phyloP scores from a whole-genome alignment of 2,888 invertebrate species.

The Ceramica pisi region DNA sequence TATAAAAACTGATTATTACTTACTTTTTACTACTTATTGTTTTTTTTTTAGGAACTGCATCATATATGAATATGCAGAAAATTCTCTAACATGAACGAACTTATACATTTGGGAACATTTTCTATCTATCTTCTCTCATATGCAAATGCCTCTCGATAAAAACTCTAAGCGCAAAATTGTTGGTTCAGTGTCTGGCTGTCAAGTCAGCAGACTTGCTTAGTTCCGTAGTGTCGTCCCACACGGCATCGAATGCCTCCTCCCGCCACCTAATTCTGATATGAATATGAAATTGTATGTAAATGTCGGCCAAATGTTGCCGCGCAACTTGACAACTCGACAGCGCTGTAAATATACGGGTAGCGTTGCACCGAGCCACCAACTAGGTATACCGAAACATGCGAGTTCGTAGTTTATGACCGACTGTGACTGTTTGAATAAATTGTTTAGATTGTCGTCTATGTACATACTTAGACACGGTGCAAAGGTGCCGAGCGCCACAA shows the following conservation, averaged over 20 bases:
- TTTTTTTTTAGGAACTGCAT: neutral
- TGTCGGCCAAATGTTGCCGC: conserved; percentile 84
- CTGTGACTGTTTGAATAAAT: conserved; percentile 81
- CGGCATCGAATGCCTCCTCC: conserved; percentile 73
- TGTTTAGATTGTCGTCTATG: conserved; percentile 80
- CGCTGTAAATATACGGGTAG: conserved; percentile 84
- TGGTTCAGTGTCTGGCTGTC: conserved; percentile 66
- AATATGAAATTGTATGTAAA: conserved; percentile 89
- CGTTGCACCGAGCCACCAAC: conserved; percentile 82
- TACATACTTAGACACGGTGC: conserved; percentile 67
- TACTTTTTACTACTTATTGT: neutral
- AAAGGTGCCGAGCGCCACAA: conserved; percentile 69
- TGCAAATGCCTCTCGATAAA: conserved; percentile 52
- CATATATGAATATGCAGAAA: neutral
- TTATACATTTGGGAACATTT: neutral
- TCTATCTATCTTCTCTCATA: conserved; percentile 37
- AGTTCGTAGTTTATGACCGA: conserved; percentile 80
- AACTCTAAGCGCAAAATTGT: conserved; percentile 58
- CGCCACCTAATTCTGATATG: conserved; percentile 86
- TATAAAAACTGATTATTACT: too few species aligned
- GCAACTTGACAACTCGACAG: conserved; percentile 86
- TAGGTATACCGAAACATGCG: conserved; percentile 83
- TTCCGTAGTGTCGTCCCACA: conserved; percentile 68
- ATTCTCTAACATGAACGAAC: neutral
- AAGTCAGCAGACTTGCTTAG: conserved; percentile 64